Evolutionary conservation across 2,888 invertebrate genomes (phyloP), one percentile per base, ranked within the genome.

Genomic region (Stenolophus ochropezus): DNA sequence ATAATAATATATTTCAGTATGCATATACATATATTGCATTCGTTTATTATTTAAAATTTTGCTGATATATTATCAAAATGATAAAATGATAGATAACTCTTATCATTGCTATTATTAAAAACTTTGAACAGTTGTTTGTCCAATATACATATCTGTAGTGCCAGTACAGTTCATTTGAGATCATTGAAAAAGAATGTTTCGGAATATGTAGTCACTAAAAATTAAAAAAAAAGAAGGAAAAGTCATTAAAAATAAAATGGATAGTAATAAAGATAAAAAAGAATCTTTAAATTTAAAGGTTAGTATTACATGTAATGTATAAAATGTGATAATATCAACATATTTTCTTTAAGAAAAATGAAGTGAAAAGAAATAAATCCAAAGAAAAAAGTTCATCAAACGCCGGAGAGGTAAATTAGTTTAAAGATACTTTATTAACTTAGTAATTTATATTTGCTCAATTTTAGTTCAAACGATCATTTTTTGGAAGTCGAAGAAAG

Each of bases 401-500:
- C 23, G 25, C 4, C 25, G 14, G 2, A 0, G 61, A 61, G 25
- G 61, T 23, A 25, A 61, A 14, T 61, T n/a, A 25, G 23, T 23
- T 23, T 51, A 51, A 23, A 51, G 6, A 74, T 4, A 23, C 14
- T 23, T 5, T 53, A 8, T 25, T 51, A 16, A 51, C 21, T 49
- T 51, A 23, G 1, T 27, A 14, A 61, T 3, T 61, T 4, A 23
- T 25, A 14, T 58, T 23, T 25, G n/a, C 6, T 58, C 23, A 58
- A 58, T 58, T n/a, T 61, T 61, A 51, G 49, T 11, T 53, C n/a
- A 74, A 74, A 51, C 51, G 74, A 2, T 51, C n/a, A 18, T 23
- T 74, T 51, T 74, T 74, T 49, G 49, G 49, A 23, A 49, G 74
- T 47, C 42, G 74, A 4, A 74, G 53, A 49, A 74, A 49, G 25